These are phyloP conservation scores for Tromatobia lineatoria DNA, from an alignment of 2,888 invertebrate species.

Conservation along the genomic window DNA sequence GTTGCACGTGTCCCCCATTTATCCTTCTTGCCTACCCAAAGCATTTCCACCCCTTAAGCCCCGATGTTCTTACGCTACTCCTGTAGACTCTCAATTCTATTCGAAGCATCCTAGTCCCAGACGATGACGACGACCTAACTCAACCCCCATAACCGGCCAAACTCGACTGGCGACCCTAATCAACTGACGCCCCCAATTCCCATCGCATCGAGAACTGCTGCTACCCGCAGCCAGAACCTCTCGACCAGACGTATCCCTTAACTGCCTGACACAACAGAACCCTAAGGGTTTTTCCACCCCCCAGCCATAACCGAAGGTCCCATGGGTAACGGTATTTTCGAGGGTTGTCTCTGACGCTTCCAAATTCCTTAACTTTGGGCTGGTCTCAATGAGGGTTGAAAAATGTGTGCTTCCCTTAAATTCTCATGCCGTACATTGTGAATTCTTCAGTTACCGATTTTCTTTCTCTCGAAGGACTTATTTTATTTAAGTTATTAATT, in stretches of 20 bases:
- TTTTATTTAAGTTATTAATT: not conserved
- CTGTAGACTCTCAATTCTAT: slow-evolving; percentile 3
- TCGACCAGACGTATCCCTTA: slow-evolving; percentile 52
- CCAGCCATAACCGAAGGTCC: not conserved
- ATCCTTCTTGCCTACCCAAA: not conserved
- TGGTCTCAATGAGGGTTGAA: not conserved
- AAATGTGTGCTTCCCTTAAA: not conserved
- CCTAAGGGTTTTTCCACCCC: slow-evolving; percentile 35
- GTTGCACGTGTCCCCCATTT: slow-evolving; percentile 48
- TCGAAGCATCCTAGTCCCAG: slow-evolving; percentile 17
- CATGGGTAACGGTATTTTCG: slow-evolving; percentile 7
- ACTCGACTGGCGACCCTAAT: slow-evolving; percentile 57
- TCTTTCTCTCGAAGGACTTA: not conserved
- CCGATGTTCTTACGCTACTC: not conserved
- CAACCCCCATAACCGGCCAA: slow-evolving; percentile 57
- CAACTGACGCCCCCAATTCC: slow-evolving; percentile 58
- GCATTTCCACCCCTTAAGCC: slow-evolving; percentile 4
- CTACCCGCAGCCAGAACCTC: slow-evolving; percentile 49
- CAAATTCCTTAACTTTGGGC: not conserved
- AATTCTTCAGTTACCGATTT: not conserved
- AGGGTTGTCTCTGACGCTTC: not conserved
- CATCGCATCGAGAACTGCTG: slow-evolving; percentile 34
- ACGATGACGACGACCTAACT: slow-evolving; percentile 57
- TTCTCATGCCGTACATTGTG: not conserved
- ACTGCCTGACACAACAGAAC: slow-evolving; percentile 43